Base-by-base conservation (phyloP, 2,797 vertebrate species). In the Decapterus maruadsi region DNA sequence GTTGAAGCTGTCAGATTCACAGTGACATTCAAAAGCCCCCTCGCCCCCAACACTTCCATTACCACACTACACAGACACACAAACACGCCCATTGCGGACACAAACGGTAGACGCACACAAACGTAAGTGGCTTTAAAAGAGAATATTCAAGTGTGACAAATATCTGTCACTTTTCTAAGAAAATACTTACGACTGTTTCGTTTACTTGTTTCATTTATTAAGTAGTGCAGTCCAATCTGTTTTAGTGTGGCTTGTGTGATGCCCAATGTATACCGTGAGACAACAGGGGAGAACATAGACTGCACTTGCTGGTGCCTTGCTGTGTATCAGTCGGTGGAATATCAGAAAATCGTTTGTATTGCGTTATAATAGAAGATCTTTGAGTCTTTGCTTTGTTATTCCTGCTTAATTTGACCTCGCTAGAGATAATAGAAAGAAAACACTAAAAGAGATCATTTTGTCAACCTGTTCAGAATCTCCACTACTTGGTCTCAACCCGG, bases 1-100 rank as follows among this genome's bases (percentile, higher is more conserved):
- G 43, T 56, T 68, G 60, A 80, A 72, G 68, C 72, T 54, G 66
- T 85, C 71, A 71, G 60, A 68, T 45, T 77, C 40, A 50, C 54
- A 48, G 54, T 48, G 22, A 73, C 68, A 68, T 58, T 75, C 31
- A 53, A 31, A 72, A 43, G 8, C 61, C 61, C 58, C 29, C 22
- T 31, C 14, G 10, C 54, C n/a, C 34, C 54, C 26, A 19, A 68
- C 43, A 53, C 55, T 61, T 59, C 29, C 59, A 55, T 56, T 46
- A 31, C 38, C 56, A n/a, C 29, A 10, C 45, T 6, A 61, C 42
- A 55, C 38, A 50, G 61, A 71, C 45, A 63, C 57, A 38, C 16
- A 13, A 26, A 26, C 26, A 26, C 26, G 26, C 62, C 31, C 58
- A 78, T 43, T 55, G 16, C 48, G 26, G n/a, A 53, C 29, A 42